Base-by-base conservation (phyloP, 2,888 invertebrate species). In the Drosophila meridiana region DNA sequence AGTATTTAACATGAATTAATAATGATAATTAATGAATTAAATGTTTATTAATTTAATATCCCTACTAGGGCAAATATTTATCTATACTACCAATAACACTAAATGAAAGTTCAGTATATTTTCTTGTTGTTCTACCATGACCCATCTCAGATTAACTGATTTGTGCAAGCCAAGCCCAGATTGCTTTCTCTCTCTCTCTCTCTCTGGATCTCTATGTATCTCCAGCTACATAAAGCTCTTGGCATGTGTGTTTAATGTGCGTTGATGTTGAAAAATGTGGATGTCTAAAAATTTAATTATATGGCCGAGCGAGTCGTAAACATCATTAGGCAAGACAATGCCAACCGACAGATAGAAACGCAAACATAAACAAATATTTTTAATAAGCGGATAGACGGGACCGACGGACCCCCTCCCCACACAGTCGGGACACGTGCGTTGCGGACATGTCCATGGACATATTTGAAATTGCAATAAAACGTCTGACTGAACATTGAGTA, bases 401-500 rank as follows among this genome's bases (percentile, higher is more conserved):
- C 7, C 3, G 8, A 6, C 20, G 28, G 26, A 26, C n/a, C 38
- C 13, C n/a, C 45, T 3, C 36, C 5, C 9, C n/a, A 26, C 30
- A 56, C 55, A 60, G 48, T 65, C 61, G 57, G 13, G 36, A 59
- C 82, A 85, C 83, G 85, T 82, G 86, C 62, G 59, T 57, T 40
- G 77, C 70, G 66, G 73, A 79, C 84, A 65, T 74, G 55, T 61
- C 9, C 42, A 52, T 80, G 38, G 71, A 69, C 63, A 71, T 82
- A 78, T 85, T 82, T 78, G 76, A 71, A 79, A 88, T 78, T 80
- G 90, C 87, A 89, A 87, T 90, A 82, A 87, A 87, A 90, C 82
- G 84, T 82, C 74, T 82, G 87, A 82, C 75, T 89, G 87, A 77
- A 69, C 90, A 88, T 87, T 82, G 69, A 66, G 69, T 58, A 70